These are phyloP conservation scores for Helicoverpa armigera DNA, from an alignment of 1,140 invertebrate genomes.

Conservation along the genomic window DNA sequence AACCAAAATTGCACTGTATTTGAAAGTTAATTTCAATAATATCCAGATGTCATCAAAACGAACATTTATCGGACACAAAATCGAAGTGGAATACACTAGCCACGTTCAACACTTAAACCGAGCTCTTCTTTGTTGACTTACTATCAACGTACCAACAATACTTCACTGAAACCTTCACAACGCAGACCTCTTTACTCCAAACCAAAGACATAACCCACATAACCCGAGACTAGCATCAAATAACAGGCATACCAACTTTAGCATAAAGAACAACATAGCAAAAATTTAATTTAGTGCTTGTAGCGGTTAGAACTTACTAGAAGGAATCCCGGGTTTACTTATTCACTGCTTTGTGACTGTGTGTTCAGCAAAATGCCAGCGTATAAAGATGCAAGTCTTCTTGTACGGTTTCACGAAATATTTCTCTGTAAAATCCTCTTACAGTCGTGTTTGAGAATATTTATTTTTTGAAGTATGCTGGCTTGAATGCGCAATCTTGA, in stretches of 20 bases:
- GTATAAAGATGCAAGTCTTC: constrained; percentile 3
- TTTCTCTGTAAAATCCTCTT: background rate
- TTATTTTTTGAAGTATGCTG: background rate
- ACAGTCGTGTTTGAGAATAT: background rate
- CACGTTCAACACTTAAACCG: no score
- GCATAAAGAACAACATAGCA: background rate
- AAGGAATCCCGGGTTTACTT: constrained; percentile 20
- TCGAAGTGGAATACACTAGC: no score
- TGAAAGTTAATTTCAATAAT: no score
- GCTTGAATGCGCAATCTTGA: background rate
- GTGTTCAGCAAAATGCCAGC: background rate
- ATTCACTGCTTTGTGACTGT: constrained; percentile 25
- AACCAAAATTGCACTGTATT: no score
- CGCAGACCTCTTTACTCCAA: background rate
- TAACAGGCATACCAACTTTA: background rate
- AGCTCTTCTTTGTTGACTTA: no score
- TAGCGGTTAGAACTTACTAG: background rate
- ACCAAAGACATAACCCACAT: background rate
- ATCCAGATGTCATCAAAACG: no score
- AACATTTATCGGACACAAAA: no score
- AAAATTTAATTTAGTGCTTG: constrained; percentile 31
- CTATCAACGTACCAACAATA: no score
- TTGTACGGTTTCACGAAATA: constrained; percentile 1
- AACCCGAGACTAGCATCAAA: background rate
- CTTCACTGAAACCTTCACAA: background rate